Conservation (phyloP, 2,888 invertebrate genomes). For the Tetragonula carbonaria region DNA sequence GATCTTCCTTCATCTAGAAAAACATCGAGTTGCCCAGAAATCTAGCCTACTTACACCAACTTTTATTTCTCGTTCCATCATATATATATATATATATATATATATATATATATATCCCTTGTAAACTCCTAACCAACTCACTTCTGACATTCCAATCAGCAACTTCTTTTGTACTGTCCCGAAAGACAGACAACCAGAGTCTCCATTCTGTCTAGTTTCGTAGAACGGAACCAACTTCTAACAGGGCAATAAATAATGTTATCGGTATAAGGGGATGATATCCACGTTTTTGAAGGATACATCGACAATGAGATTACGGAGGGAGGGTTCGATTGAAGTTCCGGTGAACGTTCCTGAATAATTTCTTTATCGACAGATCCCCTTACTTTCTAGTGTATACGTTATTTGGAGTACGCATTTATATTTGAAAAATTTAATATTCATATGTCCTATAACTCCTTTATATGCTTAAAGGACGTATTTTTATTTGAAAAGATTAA, state of each 20-base stretch:
- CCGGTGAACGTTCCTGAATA: neutral
- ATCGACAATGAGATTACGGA: slow-evolving; percentile 17
- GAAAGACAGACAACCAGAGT: neutral
- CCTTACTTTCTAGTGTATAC: too few relatives aligned
- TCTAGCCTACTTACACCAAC: neutral
- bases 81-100: neutral
- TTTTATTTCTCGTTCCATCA: neutral
- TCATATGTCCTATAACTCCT: too few relatives aligned
- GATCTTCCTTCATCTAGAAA: rapidly evolving
- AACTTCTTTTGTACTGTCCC: neutral
- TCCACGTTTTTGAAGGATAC: slow-evolving; percentile 20
- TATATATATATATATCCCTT: neutral
- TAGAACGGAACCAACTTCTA: neutral
- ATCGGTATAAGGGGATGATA: slow-evolving; percentile 3
- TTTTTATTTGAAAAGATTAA: too few relatives aligned
- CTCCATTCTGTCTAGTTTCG: neutral
- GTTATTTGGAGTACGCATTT: too few relatives aligned
- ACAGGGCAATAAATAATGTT: slow-evolving; percentile 13
- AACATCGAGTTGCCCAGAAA: neutral
- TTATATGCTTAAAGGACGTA: too few relatives aligned
- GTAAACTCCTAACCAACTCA: neutral
- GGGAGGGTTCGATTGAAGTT: neutral
- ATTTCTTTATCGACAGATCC: too few relatives aligned
- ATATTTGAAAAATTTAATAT: too few relatives aligned
- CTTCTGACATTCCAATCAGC: neutral